Percentiles rank a stretch among this genome's conserved stretches.
Evolutionary conservation across 2,888 invertebrate species (phyloP).

Genomic region (Drosophila anomalata): DNA sequence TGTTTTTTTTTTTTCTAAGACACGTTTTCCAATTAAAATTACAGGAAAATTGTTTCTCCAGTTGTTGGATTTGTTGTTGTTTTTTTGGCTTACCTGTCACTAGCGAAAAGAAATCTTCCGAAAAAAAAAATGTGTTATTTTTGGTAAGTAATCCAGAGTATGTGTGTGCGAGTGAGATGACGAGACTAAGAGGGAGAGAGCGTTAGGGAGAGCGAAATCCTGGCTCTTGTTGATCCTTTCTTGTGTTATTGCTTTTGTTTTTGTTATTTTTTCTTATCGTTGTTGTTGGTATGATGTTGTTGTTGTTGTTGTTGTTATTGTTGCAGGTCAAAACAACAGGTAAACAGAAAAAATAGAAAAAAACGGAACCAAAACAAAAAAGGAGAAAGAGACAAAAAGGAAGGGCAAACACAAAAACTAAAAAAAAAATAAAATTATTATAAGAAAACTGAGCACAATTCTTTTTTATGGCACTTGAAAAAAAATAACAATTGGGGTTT

Average conservation of each 20-base stretch:
- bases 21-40: constrained; percentile 41
- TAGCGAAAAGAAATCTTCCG: neutral
- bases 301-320: constrained; percentile 11
- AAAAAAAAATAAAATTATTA: constrained; percentile 2
- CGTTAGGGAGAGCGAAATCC: constrained; percentile 16
- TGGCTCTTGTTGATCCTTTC: constrained; percentile 11
- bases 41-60: constrained; percentile 30
- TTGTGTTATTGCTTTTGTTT: constrained; percentile 9
- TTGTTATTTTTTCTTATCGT: constrained; percentile 8
- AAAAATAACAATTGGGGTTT: constrained; percentile 4
- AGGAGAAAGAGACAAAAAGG: constrained; percentile 34
- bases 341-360: constrained; percentile 22
- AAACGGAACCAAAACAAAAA: constrained; percentile 28
- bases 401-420: constrained; percentile 27
- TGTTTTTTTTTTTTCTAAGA: constrained; percentile 20
- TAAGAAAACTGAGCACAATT: constrained; percentile 3
- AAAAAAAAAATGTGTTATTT: neutral
- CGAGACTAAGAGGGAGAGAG: constrained; percentile 2
- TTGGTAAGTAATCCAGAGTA: constrained; percentile 18
- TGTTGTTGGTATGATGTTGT: neutral
- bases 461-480: constrained; percentile 29
- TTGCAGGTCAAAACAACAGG: constrained; percentile 31
- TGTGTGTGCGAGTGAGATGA: neutral
- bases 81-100: constrained; percentile 3
- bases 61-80: constrained; percentile 11